Conservation (phyloP, 2,113 vertebrate genomes). For the Ochotona curzoniae region DNA sequence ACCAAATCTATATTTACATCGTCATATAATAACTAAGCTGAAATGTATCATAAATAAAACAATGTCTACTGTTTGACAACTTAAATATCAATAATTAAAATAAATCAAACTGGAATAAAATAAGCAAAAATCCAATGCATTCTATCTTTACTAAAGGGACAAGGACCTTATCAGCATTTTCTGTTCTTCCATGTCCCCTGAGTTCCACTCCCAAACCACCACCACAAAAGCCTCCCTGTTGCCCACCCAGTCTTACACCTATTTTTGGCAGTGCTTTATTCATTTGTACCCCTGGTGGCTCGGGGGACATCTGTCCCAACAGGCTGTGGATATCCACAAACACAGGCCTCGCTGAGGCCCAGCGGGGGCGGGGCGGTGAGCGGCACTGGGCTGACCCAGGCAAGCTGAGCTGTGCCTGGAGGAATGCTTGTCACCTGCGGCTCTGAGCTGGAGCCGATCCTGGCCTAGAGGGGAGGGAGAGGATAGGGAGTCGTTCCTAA, state of each 20-base stretch:
- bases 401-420: too few species aligned
- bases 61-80: constrained; percentile 86
- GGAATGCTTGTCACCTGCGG: too few species aligned
- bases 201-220: background rate
- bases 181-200: background rate
- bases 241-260: background rate
- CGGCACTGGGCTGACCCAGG: background rate
- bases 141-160: constrained; percentile 81
- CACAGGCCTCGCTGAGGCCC: background rate
- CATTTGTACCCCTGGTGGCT: constrained; percentile 20
- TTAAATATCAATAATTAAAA: constrained; percentile 87
- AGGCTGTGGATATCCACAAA: background rate
- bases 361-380: background rate
- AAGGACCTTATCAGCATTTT: constrained; percentile 35
- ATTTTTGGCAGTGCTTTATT: constrained; percentile 17
- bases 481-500: background rate
- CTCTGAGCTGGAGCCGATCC: too few species aligned
- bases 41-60: constrained; percentile 91
- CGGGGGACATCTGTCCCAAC: constrained; percentile 51
- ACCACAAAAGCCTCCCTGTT: background rate
- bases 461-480: background rate
- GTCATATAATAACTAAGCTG: constrained; percentile 89
- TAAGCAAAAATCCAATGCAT: constrained; percentile 83
- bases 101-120: constrained; percentile 90
- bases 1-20: constrained; percentile 91